Percentiles rank a stretch among this genome's conserved stretches.
Evolutionary conservation across 2,113 vertebrate genomes (phyloP).

Genomic region (Pachypanchax playfairii): DNA sequence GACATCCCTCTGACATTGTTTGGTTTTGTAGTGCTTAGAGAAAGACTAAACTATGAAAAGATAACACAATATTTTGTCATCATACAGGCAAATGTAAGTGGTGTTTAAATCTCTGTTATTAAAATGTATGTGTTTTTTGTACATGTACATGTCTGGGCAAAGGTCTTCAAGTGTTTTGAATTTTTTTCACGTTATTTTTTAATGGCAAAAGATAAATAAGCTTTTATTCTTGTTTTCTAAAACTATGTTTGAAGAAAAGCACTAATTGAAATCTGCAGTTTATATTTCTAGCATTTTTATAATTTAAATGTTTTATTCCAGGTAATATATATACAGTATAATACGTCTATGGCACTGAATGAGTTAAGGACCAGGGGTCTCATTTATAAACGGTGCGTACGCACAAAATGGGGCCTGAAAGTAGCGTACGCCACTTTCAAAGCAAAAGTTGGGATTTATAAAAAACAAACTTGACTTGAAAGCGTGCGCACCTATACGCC

Average conservation of each 20-base stretch:
- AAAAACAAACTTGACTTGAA: too few species aligned
- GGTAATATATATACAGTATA: too few species aligned
- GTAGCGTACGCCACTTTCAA: too few species aligned
- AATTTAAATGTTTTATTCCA: constrained; percentile 37
- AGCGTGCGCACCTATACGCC: too few species aligned
- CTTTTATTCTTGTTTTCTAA: constrained; percentile 3
- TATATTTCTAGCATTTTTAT: constrained; percentile 15
- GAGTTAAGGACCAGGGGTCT: too few species aligned
- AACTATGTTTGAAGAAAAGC: neutral
- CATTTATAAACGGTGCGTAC: too few species aligned
- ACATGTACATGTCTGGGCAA: neutral
- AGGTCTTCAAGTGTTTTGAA: neutral
- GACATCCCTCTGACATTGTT: constrained; percentile 95
- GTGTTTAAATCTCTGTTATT: neutral
- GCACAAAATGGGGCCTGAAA: too few species aligned
- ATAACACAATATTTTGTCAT: constrained; percentile 92
- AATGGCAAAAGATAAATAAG: too few species aligned
- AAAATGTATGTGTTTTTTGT: neutral
- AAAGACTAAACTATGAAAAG: constrained; percentile 96
- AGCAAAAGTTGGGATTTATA: too few species aligned
- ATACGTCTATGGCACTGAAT: too few species aligned
- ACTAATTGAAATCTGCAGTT: neutral
- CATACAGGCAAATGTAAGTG: constrained; percentile 94
- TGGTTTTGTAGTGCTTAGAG: constrained; percentile 90
- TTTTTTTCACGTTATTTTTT: neutral